Evolutionary conservation across 2,888 invertebrate genomes (phyloP).

Genomic region (Tiphia femorata): DNA sequence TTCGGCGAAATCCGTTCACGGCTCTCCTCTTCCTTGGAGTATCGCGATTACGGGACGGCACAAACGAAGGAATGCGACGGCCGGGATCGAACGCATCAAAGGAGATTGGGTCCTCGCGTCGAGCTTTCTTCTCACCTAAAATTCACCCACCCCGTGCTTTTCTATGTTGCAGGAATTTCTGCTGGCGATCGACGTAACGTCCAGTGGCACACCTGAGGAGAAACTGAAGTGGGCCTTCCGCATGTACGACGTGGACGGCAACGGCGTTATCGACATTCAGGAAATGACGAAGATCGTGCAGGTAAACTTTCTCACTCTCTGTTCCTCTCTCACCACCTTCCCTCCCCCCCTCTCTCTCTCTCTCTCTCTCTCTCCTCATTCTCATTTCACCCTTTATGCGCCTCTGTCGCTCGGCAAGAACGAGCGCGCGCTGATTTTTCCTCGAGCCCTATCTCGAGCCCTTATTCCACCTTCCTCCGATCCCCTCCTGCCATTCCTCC

Average conservation of each 20-base stretch:
- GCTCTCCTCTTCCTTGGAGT: too few species aligned
- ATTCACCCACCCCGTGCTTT: too few species aligned
- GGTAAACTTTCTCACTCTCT: constrained; percentile 74
- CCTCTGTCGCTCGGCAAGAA: not conserved
- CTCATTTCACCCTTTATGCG: not conserved
- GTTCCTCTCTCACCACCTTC: not conserved
- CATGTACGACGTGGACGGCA: constrained; percentile 98
- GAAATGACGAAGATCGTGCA: constrained; percentile 99
- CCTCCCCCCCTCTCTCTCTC: not conserved
- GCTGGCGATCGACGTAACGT: constrained; percentile 97
- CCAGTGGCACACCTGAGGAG: constrained; percentile 97
- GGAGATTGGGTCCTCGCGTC: too few species aligned
- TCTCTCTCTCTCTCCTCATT: not conserved
- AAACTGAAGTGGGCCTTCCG: constrained; percentile 99
- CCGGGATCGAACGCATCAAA: too few species aligned
- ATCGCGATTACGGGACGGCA: too few species aligned
- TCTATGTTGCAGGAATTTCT: constrained; percentile 88
- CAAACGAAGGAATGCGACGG: too few species aligned
- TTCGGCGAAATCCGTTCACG: too few species aligned
- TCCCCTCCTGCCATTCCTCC: too few species aligned
- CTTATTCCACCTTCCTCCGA: too few species aligned
- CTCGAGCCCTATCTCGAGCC: too few species aligned
- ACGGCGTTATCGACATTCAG: constrained; percentile 97
- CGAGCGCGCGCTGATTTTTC: too few species aligned
- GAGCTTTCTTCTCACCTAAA: too few species aligned